Evolutionary conservation across 2,888 invertebrate species (phyloP).

Genomic region (Pediacus dermestoides): DNA sequence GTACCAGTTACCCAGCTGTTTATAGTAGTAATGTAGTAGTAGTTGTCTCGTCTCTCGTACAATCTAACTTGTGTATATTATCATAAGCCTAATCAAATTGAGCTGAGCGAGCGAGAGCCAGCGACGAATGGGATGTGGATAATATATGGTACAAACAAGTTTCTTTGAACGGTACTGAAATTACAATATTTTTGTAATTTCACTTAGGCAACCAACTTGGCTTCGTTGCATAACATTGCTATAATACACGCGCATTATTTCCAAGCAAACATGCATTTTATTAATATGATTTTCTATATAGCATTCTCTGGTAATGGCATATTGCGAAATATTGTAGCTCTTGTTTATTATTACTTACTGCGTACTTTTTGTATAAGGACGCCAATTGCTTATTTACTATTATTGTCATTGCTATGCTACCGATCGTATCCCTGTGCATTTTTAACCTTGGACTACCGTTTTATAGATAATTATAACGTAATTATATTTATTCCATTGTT

Average conservation of each 20-base stretch:
- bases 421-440: slow-evolving; percentile 28
- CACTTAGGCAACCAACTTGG: no score
- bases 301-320: no score
- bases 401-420: slow-evolving; percentile 25
- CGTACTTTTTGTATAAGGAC: slow-evolving; percentile 28
- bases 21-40: slow-evolving; percentile 1
- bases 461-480: slow-evolving; percentile 46
- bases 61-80: no score
- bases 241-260: no score
- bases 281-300: no score
- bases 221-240: slow-evolving; percentile 18
- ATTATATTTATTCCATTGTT: slow-evolving; percentile 45
- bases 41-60: no score
- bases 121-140: no score
- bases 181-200: no score
- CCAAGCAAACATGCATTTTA: no score
- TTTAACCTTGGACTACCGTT: slow-evolving; percentile 45
- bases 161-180: no score
- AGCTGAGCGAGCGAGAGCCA: no score
- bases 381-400: slow-evolving; percentile 11
- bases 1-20: slow-evolving; percentile 7
- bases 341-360: slow-evolving; percentile 28
- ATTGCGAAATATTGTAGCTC: slow-evolving; percentile 26
- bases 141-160: no score
- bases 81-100: slow-evolving; percentile 8